Base-by-base conservation (phyloP, 2,113 vertebrate species). In the Numida meleagris region DNA sequence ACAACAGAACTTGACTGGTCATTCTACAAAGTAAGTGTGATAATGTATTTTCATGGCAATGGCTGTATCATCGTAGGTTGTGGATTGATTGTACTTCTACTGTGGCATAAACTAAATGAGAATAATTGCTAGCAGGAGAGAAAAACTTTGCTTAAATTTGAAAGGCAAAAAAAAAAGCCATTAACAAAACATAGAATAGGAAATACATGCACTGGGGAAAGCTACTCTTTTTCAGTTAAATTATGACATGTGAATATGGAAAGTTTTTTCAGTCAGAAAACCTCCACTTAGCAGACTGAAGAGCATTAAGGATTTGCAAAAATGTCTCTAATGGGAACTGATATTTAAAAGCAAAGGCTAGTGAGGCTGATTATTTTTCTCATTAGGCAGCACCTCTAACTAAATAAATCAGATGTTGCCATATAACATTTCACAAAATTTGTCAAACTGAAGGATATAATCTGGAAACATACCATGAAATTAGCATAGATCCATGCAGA, bases 301-400 rank as follows among this genome's bases (percentile, higher is more conserved):
- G 34, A 92, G 46, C 31, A 89, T 34, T 50, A 75, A 75, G 21
- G 46, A 18, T 77, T 95, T 91, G 46, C 46, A 81, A 63, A 96
- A 95, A 82, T 82, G 10, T 80, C 73, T 90, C 55, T 90, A 96
- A 90, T 81, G 86, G 84, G 71, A 90, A 85, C 16, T 85, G 84
- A 93, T 90, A 74, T 82, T 93, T 92, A 66, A 92, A 96, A 93
- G 77, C 55, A 95, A 94, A 93, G 79, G 76, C 82, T 82, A 87
- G 85, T 72, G 76, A 63, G 86, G 85, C 58, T 91, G 86, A 86
- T 96, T 94, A 82, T 38, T 95, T 96, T 95, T 86, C 88, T 96
- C 67, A 89, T 95, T 96, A 93, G 63, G 66, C 59, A 89, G 19
- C 40, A 80, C 48, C 67, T 80, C 63, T 51, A 89, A 86, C 43